Evolutionary conservation across 2,888 invertebrate genomes (phyloP), one percentile per base, ranked within the genome.

Genomic region (Pyrrhosoma nymphula): DNA sequence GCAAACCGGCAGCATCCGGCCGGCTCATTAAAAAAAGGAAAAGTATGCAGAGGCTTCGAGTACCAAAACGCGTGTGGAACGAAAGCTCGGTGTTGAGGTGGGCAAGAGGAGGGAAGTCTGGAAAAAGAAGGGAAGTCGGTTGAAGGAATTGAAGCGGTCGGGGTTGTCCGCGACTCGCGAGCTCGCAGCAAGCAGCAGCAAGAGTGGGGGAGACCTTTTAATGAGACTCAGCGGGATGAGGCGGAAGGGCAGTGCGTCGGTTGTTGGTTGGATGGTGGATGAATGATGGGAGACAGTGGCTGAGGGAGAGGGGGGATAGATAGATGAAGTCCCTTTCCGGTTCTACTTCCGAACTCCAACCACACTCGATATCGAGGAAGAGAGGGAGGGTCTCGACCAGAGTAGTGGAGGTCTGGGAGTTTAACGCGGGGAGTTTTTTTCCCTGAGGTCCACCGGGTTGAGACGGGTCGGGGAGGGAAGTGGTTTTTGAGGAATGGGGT

Each of bases 281-380:
- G 90, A 90, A 26, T 47, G 47, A 30, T 55, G 82, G 2, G 88
- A 39, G 39, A 88, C 55, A 26, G 89, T 0, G 12, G 39, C 6
- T 0, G 23, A 16, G 26, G 6, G 55, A 89, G 56, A 3, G 55
- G 55, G 63, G 26, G 10, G 16, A 35, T 10, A 69, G 39, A 35
- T 35, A 20, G 39, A 82, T 4, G 60, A 10, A 69, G 69, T 16
- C 20, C 12, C 35, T 35, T 35, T 82, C 82, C 82, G 82, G 82
- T 82, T 35, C 82, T 35, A 82, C 82, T 82, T 82, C 35, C 82
- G 82, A 82, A 35, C 82, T 82, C 82, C 30, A 82, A 35, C 82
- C 82, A 35, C 35, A 35, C 82, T 35, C 82, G 82, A 82, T 82
- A 93, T 93, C 69, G 69, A 56, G 56, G 26, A 75, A 69, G 93